phyloP scores from a whole-genome alignment of 2,888 invertebrate species.

The Lepidocyrtoides sp. region DNA sequence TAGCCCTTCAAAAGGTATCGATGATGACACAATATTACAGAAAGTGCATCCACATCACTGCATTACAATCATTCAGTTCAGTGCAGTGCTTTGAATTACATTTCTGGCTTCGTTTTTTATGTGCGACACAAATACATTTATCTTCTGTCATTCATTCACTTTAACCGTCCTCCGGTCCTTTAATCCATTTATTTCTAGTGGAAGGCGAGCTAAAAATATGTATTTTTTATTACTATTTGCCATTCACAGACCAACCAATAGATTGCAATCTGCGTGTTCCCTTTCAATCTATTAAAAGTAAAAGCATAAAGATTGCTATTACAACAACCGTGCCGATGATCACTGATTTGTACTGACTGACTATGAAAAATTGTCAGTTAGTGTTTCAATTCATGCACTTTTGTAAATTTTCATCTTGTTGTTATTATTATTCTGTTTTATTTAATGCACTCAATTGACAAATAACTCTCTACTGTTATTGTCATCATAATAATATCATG shows the following conservation, averaged over 20 bases:
- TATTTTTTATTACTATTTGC: constrained; percentile 12
- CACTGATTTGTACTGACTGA: neutral
- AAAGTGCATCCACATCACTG: neutral
- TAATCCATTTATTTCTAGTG: neutral
- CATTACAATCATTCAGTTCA: neutral
- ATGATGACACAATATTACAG: constrained; percentile 68
- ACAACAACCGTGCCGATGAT: neutral
- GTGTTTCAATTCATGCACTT: constrained; percentile 26
- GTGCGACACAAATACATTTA: constrained; percentile 42
- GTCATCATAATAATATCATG: neutral
- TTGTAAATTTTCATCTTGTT: neutral
- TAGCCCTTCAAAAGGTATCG: constrained; percentile 67
- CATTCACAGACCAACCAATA: neutral
- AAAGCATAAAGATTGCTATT: constrained; percentile 50
- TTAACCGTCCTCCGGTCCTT: neutral
- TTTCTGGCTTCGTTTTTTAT: constrained; percentile 8
- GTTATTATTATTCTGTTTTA: neutral
- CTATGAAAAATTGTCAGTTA: neutral
- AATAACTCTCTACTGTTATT: neutral
- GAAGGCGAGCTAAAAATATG: neutral
- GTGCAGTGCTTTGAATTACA: neutral
- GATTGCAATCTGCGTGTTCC: constrained; percentile 31
- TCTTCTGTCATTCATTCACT: constrained; percentile 22
- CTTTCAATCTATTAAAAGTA: constrained; percentile 64
- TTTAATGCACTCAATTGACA: constrained; percentile 26